Evolutionary conservation across 92 coral and sea anemone genomes (phyloP).

Genomic region (Zoanthus solanderi): DNA sequence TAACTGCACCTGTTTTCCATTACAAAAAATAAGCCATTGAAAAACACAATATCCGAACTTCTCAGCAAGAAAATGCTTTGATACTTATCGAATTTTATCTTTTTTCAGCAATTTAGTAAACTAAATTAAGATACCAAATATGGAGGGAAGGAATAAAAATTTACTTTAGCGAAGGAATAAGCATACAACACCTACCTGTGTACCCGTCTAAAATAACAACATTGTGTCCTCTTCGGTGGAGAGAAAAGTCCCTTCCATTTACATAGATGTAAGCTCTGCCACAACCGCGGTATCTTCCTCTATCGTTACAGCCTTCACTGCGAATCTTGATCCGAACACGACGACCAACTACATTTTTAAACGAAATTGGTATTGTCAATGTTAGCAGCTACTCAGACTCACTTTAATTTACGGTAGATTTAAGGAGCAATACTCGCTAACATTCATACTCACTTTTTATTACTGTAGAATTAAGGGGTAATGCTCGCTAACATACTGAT

Average conservation of each 20-base stretch:
- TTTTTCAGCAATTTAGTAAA: too few relatives aligned
- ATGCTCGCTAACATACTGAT: too few relatives aligned
- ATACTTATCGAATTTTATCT: not conserved
- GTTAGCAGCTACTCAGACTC: too few relatives aligned
- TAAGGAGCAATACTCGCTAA: not conserved
- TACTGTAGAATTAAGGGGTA: too few relatives aligned
- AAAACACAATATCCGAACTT: not conserved
- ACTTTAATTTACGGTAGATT: too few relatives aligned
- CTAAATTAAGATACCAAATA: too few relatives aligned
- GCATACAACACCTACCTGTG: slow-evolving; percentile 26
- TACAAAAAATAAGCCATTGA: not conserved
- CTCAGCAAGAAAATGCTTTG: not conserved
- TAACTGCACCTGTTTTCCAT: slow-evolving; percentile 10
- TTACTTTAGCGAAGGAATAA: not conserved
- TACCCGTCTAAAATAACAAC: slow-evolving; percentile 41
- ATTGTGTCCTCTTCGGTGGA: slow-evolving; percentile 51
- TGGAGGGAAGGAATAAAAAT: too few relatives aligned
- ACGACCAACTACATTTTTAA: slow-evolving; percentile 1
- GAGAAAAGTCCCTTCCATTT: slow-evolving; percentile 51
- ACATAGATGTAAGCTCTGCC: slow-evolving; percentile 52
- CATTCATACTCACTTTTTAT: too few relatives aligned
- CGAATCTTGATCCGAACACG: slow-evolving; percentile 35
- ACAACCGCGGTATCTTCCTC: slow-evolving; percentile 47
- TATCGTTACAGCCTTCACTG: slow-evolving; percentile 34
- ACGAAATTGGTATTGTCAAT: not conserved